phyloP scores from a whole-genome alignment of 2,888 invertebrate species.

The Iselma pallidipennis region DNA sequence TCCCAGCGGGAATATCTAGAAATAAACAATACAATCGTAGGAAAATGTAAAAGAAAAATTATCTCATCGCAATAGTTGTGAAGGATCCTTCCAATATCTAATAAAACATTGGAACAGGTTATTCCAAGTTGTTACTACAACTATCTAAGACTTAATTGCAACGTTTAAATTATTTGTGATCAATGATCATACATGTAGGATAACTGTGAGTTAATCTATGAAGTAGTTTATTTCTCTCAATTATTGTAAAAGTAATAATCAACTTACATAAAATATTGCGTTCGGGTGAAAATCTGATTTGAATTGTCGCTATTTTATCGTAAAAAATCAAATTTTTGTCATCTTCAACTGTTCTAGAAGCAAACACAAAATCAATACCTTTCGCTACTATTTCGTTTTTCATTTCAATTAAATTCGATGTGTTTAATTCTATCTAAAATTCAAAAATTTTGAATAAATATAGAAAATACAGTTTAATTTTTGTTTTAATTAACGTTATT shows the following conservation, averaged over 20 bases:
- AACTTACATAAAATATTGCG: constrained; percentile 13
- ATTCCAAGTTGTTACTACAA: no score
- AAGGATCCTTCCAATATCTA: no score
- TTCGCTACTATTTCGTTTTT: constrained; percentile 1
- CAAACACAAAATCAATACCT: neutral
- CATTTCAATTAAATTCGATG: constrained; percentile 16
- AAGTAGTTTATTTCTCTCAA: no score
- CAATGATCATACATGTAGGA: no score
- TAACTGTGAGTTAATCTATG: no score
- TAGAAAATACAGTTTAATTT: neutral
- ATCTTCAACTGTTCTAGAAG: neutral
- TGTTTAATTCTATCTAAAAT: constrained; percentile 13
- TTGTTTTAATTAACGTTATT: constrained; percentile 23
- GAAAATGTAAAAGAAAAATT: no score
- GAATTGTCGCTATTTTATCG: neutral
- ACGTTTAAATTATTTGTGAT: no score
- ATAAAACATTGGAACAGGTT: no score
- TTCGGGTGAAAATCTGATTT: constrained; percentile 3
- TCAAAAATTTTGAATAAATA: neutral
- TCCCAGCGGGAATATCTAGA: constrained; percentile 85
- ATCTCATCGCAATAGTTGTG: no score
- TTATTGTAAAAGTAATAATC: neutral
- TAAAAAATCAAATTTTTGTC: neutral
- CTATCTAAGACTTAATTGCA: no score
- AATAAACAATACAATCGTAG: neutral